Percentiles rank a stretch among this genome's conserved stretches.
Conservation (phyloP, 2,888 invertebrate genomes). For the Chloroclysta siterata region DNA sequence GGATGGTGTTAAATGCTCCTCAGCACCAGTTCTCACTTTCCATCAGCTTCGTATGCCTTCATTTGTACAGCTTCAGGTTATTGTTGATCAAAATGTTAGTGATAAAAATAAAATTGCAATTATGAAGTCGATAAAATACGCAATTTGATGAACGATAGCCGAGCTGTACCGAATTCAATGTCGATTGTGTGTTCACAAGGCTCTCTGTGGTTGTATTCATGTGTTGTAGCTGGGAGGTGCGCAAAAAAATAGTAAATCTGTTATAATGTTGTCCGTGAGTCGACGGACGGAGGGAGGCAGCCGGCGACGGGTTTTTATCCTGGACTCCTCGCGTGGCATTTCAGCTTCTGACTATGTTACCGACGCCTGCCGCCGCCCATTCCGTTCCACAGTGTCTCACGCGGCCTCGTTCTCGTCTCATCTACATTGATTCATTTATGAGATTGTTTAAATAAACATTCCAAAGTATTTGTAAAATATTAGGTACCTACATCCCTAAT, state of each 20-base stretch:
- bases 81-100: conserved; percentile 32
- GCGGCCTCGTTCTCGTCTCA: conserved; percentile 19
- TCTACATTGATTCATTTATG: conserved; percentile 74
- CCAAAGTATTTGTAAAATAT: conserved; percentile 85
- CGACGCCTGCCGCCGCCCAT: conserved; percentile 25
- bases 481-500: conserved; percentile 81
- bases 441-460: conserved; percentile 83
- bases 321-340: conserved; percentile 55
- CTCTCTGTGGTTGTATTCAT: conserved; percentile 42
- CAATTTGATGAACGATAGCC: conserved; percentile 34
- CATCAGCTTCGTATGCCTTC: conserved; percentile 24
- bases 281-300: conserved; percentile 44
- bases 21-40: conserved; percentile 49
- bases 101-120: conserved; percentile 38
- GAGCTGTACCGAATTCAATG: conserved; percentile 22
- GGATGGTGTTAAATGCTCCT: conserved; percentile 74
- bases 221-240: conserved; percentile 47
- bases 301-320: conserved; percentile 59
- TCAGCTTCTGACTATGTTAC: conserved; percentile 33
- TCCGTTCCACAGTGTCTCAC: conserved; percentile 15
- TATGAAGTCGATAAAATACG: conserved; percentile 34
- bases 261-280: conserved; percentile 58
- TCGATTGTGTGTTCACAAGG: conserved; percentile 29
- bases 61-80: conserved; percentile 17
- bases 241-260: conserved; percentile 78